A percentile compares a stretch with the other conserved stretches of the same genome.
Conservation (phyloP, 2,888 invertebrate genomes). For the Oscheius sp. region DNA sequence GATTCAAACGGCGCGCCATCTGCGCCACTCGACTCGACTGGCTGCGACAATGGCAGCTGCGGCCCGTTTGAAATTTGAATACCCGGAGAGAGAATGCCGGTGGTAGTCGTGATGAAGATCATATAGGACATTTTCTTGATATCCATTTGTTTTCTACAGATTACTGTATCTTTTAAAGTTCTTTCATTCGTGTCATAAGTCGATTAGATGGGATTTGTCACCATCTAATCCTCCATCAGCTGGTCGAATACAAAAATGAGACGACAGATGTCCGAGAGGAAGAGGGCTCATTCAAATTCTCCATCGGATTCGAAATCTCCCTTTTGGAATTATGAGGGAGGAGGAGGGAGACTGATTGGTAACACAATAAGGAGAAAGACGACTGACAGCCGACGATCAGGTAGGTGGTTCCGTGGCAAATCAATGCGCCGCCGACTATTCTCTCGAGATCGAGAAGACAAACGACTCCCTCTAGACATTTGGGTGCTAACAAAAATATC, state of each 20-base stretch:
- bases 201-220: neutral
- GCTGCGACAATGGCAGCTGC: constrained; percentile 28
- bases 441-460: constrained; percentile 19
- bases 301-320: neutral
- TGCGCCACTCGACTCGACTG: constrained; percentile 30
- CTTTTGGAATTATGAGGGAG: constrained; percentile 14
- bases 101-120: no score
- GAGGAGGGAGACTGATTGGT: constrained; percentile 19
- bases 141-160: no score
- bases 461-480: neutral
- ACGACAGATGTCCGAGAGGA: neutral
- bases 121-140: no score
- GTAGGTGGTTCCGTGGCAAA: neutral
- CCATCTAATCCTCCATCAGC: neutral
- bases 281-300: constrained; percentile 4
- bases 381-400: constrained; percentile 2
- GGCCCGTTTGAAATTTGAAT: constrained; percentile 33
- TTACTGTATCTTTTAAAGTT: no score
- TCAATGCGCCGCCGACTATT: constrained; percentile 2
- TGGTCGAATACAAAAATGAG: constrained; percentile 26
- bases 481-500: constrained; percentile 2
- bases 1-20: constrained; percentile 33
- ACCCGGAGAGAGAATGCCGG: constrained; percentile 22
- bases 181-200: neutral
- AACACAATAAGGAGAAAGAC: constrained; percentile 1